Conservation (phyloP, 1,140 invertebrate genomes). For the Drosophila biarmipes region DNA sequence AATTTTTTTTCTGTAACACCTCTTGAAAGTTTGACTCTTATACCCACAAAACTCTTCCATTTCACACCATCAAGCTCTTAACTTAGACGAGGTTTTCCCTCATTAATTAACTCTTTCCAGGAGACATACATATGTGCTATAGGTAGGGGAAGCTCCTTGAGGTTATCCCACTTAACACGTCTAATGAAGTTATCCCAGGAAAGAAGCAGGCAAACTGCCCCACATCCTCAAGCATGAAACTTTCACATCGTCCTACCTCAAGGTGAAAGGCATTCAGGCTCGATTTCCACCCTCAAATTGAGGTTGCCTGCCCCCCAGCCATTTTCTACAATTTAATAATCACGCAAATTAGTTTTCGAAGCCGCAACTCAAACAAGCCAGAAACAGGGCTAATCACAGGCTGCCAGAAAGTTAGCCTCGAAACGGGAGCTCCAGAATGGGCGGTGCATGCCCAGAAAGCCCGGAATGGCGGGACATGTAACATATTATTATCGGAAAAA, state of each 20-base stretch:
- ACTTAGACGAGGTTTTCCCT: constrained; percentile 5
- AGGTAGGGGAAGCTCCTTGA: constrained; percentile 39
- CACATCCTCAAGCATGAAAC: constrained; percentile 39
- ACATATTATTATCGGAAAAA: constrained; percentile 80
- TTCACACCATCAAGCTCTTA: neutral
- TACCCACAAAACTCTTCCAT: neutral
- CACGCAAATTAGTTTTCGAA: constrained; percentile 81
- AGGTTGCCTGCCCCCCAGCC: constrained; percentile 1
- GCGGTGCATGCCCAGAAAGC: constrained; percentile 14
- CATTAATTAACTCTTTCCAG: constrained; percentile 43
- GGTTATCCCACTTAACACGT: constrained; percentile 58
- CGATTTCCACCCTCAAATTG: neutral
- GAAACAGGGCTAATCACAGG: constrained; percentile 38
- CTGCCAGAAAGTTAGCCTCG: constrained; percentile 29
- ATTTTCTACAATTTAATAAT: constrained; percentile 73
- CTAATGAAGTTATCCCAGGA: constrained; percentile 63
- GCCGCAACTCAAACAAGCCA: constrained; percentile 63
- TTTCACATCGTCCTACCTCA: constrained; percentile 32
- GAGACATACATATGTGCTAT: neutral
- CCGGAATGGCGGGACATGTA: constrained; percentile 45
- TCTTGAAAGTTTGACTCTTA: too few species aligned
- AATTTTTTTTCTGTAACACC: too few species aligned
- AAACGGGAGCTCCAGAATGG: constrained; percentile 1
- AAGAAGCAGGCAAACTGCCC: constrained; percentile 29
- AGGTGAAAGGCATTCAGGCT: constrained; percentile 37